Base-by-base conservation (phyloP, 2,888 invertebrate genomes). In the Drosophila setosimentum region DNA sequence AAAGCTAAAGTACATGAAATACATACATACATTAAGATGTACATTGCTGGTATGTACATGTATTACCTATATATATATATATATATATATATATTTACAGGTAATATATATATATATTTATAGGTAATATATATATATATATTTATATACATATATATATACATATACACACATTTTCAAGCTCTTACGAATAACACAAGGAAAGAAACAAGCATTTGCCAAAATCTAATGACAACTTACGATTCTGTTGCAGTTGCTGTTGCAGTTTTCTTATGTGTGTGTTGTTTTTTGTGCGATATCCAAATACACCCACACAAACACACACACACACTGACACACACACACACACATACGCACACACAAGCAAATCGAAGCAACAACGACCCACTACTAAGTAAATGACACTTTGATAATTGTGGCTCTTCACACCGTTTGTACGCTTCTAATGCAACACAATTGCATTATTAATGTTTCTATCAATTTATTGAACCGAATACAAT, bases 161-260 rank as follows among this genome's bases (percentile, higher is more conserved):
- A 29, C 48, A 53, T n/a, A 74, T 30, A 49, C n/a, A 48, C 50
- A 54, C 29, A 57, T 24, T 37, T 42, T 35, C 13, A 37, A 33
- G 29, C 29, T 24, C 49, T 50, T 30, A 30, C n/a, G 51, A 37
- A 37, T 57, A 50, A 45, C 37, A 59, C 11, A 32, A 45, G 45
- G 45, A 24, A 45, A 24, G 45, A 45, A 69, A 50, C 60, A 69
- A 59, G 62, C 48, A 58, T 40, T 63, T 58, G 11, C 24, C 73
- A 57, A 61, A 68, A 77, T 45, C 51, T 57, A 61, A 40, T 58
- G 33, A 63, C 55, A 70, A 78, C 78, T 78, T 80, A 78, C 78
- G 80, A 50, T 80, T 80, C 57, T 77, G 65, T 66, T 76, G 58
- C 60, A 65, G 64, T 77, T 76, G 62, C 73, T 40, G 45, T 62